Evolutionary conservation across 2,113 vertebrate species (phyloP).

Genomic region (Alligator mississippiensis): DNA sequence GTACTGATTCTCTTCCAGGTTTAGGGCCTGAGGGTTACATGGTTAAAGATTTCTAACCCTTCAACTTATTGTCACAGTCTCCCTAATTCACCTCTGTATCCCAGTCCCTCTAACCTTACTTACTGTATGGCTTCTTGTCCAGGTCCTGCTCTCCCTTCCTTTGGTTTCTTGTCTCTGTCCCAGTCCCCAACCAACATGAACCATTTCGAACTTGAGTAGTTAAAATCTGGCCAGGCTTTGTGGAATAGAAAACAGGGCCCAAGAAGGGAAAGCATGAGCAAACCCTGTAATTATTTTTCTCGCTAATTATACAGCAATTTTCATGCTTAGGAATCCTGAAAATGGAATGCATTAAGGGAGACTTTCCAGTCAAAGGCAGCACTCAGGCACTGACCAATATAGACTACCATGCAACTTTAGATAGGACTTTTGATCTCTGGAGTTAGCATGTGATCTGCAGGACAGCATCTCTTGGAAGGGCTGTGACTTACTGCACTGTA

Average conservation of each 20-base stretch:
- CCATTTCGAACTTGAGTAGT: accelerated
- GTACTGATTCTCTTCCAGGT: too few relatives aligned
- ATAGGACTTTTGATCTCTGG: neutral
- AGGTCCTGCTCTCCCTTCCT: too few relatives aligned
- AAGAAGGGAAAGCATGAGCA: neutral
- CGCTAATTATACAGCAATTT: neutral
- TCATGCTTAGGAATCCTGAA: neutral
- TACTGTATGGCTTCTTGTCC: too few relatives aligned
- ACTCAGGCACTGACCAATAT: neutral
- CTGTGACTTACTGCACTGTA: neutral
- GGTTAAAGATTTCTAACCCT: too few relatives aligned
- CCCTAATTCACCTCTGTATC: too few relatives aligned
- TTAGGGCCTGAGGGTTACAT: too few relatives aligned
- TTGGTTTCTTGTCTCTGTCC: neutral
- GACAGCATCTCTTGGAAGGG: neutral
- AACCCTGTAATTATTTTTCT: neutral
- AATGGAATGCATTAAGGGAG: neutral
- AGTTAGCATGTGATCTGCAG: neutral
- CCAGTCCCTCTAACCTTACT: too few relatives aligned
- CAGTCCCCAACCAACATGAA: neutral
- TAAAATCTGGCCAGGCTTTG: neutral
- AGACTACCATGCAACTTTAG: neutral
- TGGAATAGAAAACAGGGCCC: neutral
- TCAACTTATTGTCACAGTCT: too few relatives aligned
- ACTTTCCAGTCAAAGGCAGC: neutral